Conservation (phyloP, 2,888 invertebrate species). For the Euzetes globulus region DNA sequence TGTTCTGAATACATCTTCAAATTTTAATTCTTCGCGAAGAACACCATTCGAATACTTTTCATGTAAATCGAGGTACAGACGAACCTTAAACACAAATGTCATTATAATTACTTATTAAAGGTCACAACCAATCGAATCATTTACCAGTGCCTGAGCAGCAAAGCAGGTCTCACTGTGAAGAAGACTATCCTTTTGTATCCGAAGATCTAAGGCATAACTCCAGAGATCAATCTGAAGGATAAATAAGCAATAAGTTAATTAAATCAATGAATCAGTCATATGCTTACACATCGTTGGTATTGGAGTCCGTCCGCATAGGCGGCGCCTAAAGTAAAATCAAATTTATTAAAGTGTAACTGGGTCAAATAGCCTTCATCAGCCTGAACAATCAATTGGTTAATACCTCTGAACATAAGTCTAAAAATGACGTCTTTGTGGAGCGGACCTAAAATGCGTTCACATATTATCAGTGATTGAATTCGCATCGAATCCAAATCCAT, state of each 20-base stretch:
- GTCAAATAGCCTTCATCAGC: conserved; percentile 11
- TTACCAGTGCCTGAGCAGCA: conserved; percentile 74
- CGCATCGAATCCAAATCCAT: conserved; percentile 76
- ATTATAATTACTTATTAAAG: not conserved
- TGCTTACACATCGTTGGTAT: conserved; percentile 62
- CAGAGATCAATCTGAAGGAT: conserved; percentile 64
- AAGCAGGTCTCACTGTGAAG: conserved; percentile 71
- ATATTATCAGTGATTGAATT: conserved; percentile 76
- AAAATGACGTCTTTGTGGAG: conserved; percentile 80
- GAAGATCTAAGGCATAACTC: conserved; percentile 70
- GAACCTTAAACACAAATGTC: conserved; percentile 54
- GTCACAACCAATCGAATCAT: conserved; percentile 51
- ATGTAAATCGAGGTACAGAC: conserved; percentile 61
- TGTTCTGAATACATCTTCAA: conserved; percentile 63
- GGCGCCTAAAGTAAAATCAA: conserved; percentile 51
- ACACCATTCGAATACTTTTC: conserved; percentile 46
- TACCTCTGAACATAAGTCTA: conserved; percentile 44
- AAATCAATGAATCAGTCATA: not conserved
- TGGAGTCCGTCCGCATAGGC: conserved; percentile 53
- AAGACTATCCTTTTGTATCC: conserved; percentile 67
- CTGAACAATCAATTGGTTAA: not conserved
- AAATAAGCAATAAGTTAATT: not conserved
- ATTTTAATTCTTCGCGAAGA: conserved; percentile 53
- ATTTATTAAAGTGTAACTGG: conserved; percentile 4
- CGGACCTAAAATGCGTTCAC: conserved; percentile 75